Evolutionary conservation across 1,140 invertebrate genomes (phyloP).

Genomic region (Drosophila chauvacae): DNA sequence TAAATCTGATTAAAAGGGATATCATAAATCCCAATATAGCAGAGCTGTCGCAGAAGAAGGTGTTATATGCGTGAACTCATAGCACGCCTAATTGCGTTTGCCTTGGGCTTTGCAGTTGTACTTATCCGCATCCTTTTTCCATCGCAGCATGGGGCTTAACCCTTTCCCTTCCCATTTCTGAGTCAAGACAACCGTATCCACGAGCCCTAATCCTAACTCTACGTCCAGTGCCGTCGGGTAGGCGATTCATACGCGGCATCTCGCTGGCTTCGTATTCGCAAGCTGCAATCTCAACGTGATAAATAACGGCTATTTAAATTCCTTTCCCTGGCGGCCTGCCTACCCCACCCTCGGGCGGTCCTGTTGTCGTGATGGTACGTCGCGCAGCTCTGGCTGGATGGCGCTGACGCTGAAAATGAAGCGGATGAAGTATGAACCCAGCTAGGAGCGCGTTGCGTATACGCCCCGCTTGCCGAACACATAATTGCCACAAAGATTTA

Average conservation of each 20-base stretch:
- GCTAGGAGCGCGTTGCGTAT: slow-evolving; percentile 54
- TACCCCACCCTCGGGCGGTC: neutral
- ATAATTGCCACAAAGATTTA: slow-evolving; percentile 77
- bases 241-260: slow-evolving; percentile 42
- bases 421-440: slow-evolving; percentile 71
- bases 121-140: slow-evolving; percentile 4
- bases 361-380: slow-evolving; percentile 10
- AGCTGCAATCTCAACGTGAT: slow-evolving; percentile 77
- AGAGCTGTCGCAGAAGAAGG: neutral
- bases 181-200: slow-evolving; percentile 6
- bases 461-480: slow-evolving; percentile 66
- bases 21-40: slow-evolving; percentile 72
- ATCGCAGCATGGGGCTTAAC: slow-evolving; percentile 31
- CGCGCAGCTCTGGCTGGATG: slow-evolving; percentile 23
- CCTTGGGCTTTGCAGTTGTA: slow-evolving; percentile 26
- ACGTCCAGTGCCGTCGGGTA: neutral
- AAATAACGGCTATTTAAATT: slow-evolving; percentile 77
- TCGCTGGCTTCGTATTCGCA: slow-evolving; percentile 53
- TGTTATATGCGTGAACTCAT: neutral
- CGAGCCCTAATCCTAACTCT: neutral
- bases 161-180: slow-evolving; percentile 44
- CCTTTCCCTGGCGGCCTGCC: slow-evolving; percentile 47
- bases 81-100: slow-evolving; percentile 58
- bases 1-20: slow-evolving; percentile 69
- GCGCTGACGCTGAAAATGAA: slow-evolving; percentile 54